These are phyloP conservation scores for Zootoca vivipara DNA, from an alignment of 2,113 vertebrate species.

Conservation along the genomic window DNA sequence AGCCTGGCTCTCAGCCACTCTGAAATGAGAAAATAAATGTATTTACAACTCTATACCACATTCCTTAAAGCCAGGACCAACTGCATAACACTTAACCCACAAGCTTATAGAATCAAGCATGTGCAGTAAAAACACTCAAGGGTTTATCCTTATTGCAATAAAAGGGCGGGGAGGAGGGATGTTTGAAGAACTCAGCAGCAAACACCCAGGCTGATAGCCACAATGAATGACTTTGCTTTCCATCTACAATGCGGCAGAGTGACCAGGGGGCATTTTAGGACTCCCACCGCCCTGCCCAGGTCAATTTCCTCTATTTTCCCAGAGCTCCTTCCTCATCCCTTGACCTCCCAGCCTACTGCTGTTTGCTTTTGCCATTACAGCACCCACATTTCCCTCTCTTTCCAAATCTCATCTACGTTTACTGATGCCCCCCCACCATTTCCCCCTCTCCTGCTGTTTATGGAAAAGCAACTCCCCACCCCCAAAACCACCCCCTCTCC, in stretches of 20 bases:
- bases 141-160: neutral
- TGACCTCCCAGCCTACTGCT: neutral
- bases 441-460: neutral
- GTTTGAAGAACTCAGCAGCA: neutral
- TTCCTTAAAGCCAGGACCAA: slow-evolving; percentile 10
- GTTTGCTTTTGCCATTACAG: neutral
- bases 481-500: neutral
- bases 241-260: neutral
- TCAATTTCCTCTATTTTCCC: neutral
- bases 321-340: neutral
- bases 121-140: neutral
- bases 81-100: slow-evolving; percentile 17
- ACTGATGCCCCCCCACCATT: neutral
- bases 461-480: neutral
- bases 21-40: slow-evolving; percentile 23
- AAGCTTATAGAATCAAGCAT: neutral
- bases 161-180: neutral
- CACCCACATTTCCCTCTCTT: neutral
- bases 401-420: neutral
- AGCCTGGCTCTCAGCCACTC: neutral
- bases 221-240: neutral
- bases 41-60: slow-evolving; percentile 8
- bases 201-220: neutral
- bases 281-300: neutral
- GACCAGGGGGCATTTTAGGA: neutral